Evolutionary conservation across 1,140 invertebrate genomes (phyloP), one percentile per base, ranked within the genome.

Genomic region (Kradibia gibbosae): DNA sequence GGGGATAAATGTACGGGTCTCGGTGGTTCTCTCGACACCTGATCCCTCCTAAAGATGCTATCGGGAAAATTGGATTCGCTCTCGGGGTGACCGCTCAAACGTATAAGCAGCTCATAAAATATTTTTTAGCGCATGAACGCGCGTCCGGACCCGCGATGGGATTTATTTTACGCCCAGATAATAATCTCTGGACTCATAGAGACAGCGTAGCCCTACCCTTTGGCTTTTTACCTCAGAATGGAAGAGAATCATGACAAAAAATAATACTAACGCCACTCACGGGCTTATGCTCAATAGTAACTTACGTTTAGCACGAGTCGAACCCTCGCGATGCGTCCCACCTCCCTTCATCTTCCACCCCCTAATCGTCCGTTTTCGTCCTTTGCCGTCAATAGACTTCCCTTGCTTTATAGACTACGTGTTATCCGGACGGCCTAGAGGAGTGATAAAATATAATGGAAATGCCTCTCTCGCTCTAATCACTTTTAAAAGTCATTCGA

Each of bases 81-180:
- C 86, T 85, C 70, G 39, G 88, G 90, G 90, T 90, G 89, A 90
- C 90, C 89, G 86, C 86, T 90, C 86, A 86, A 89, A 91, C 89
- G 90, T 91, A 91, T 91, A 91, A 91, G 89, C 89, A 91, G 89
- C 88, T 90, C 90, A 89, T 91, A 91, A 91, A 91, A 90, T 90
- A 90, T 90, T 91, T 90, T 90, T 90, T 90, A 90, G 88, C 87
- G 86, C 88, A 76, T 85, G 87, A 87, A 83, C 85, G 87, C 86
- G 81, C 81, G 42, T 45, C 84, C 80, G 75, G 72, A n/a, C n/a
- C 83, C 75, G 79, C 86, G 84, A 83, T 86, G 81, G 88, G 89
- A 90, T 90, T 90, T 88, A 90, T 88, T 90, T 91, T 88, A 90
- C 85, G 87, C 86, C 83, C 67, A 88, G 89, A 91, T 91, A 91